Percentiles rank a stretch among this genome's conserved stretches.
Conservation (phyloP, 1,140 invertebrate species). For the Araneus ventricosus region DNA sequence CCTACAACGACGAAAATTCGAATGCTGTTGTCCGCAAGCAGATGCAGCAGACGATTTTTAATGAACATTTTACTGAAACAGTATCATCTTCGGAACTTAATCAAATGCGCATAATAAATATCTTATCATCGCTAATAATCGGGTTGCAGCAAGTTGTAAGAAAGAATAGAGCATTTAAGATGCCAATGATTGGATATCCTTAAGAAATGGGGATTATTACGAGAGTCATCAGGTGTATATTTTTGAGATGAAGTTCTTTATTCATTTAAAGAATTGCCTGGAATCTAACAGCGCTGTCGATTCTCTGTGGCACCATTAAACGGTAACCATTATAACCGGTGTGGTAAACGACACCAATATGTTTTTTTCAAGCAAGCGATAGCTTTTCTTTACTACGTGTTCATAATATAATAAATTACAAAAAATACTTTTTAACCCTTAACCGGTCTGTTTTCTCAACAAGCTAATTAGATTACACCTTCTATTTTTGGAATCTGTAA, state of each 20-base stretch:
- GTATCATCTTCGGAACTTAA: background rate
- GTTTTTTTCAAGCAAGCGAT: too few relatives aligned
- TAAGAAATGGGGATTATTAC: background rate
- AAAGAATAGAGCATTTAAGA: background rate
- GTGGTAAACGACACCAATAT: too few relatives aligned
- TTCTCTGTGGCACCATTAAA: too few relatives aligned
- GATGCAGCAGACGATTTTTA: conserved; percentile 11
- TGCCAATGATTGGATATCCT: background rate
- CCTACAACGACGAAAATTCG: background rate
- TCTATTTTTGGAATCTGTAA: too few relatives aligned
- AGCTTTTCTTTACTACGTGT: too few relatives aligned
- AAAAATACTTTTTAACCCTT: too few relatives aligned
- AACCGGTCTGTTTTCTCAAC: too few relatives aligned
- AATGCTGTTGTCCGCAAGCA: background rate
- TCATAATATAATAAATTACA: too few relatives aligned
- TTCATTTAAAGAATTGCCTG: too few relatives aligned
- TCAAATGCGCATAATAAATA: background rate
- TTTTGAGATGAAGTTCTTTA: background rate
- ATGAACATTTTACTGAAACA: background rate
- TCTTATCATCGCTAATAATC: background rate
- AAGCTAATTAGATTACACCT: too few relatives aligned
- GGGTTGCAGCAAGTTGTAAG: background rate
- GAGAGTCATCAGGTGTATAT: background rate
- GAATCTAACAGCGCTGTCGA: too few relatives aligned
- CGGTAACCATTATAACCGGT: too few relatives aligned